Conservation (phyloP, 2,113 vertebrate species). For the Paratilapia polleni region DNA sequence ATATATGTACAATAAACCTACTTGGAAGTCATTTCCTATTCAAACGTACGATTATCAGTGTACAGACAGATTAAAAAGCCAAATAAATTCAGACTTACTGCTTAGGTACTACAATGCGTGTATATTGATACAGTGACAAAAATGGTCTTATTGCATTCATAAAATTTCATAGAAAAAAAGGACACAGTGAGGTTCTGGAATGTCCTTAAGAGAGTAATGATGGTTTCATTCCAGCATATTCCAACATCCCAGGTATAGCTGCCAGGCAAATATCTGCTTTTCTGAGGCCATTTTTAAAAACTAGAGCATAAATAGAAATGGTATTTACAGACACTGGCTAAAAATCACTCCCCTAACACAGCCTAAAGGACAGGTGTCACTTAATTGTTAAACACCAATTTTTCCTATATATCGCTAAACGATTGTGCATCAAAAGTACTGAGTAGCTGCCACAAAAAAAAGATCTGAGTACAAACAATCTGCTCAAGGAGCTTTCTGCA, state of each 20-base stretch:
- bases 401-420: not conserved
- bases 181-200: slow-evolving; percentile 32
- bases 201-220: slow-evolving; percentile 1
- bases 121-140: not conserved
- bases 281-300: slow-evolving; percentile 6
- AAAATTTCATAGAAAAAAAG: slow-evolving; percentile 40
- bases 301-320: slow-evolving; percentile 32
- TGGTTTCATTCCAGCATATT: not conserved
- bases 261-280: slow-evolving; percentile 26
- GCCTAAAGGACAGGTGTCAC: not conserved
- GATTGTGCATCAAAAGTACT: slow-evolving; percentile 23
- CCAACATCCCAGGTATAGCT: slow-evolving; percentile 38
- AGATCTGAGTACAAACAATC: slow-evolving; percentile 17
- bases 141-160: slow-evolving; percentile 45
- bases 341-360: not conserved
- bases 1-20: not conserved
- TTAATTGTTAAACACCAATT: not conserved
- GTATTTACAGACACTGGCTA: slow-evolving; percentile 7
- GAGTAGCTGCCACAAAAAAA: slow-evolving; percentile 60
- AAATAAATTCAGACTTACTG: not conserved
- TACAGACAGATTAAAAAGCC: not conserved
- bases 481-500: slow-evolving; percentile 1
- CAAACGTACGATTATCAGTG: not conserved
- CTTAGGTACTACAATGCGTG: not conserved
- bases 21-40: not conserved